A percentile compares a stretch with the other conserved stretches of the same genome.
Conservation (phyloP, 2,888 invertebrate species). For the Atherix ibis region DNA sequence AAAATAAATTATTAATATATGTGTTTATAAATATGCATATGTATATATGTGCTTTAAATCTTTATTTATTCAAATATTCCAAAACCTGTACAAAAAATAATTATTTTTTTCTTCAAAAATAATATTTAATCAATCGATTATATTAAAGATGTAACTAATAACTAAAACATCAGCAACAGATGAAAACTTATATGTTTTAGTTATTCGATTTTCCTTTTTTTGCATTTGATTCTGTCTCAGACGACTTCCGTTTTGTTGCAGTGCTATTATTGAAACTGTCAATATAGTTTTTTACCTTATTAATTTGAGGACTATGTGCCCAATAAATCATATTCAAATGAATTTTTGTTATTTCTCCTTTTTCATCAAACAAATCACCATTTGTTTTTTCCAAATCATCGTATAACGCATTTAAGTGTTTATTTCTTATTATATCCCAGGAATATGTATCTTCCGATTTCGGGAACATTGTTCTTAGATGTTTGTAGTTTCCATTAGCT, state of each 20-base stretch:
- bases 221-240: constrained; percentile 16
- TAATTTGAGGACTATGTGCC: constrained; percentile 59
- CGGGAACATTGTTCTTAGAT: constrained; percentile 45
- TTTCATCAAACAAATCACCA: constrained; percentile 43
- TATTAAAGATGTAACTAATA: too few relatives aligned
- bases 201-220: too few relatives aligned
- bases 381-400: constrained; percentile 42
- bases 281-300: constrained; percentile 45
- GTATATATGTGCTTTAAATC: too few relatives aligned
- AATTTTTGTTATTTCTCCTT: constrained; percentile 50
- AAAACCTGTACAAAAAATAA: too few relatives aligned
- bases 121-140: too few relatives aligned
- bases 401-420: constrained; percentile 40
- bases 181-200: too few relatives aligned
- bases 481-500: constrained; percentile 43
- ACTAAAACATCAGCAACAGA: too few relatives aligned
- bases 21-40: too few relatives aligned
- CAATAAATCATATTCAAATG: constrained; percentile 55
- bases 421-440: constrained; percentile 62
- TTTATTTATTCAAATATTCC: too few relatives aligned
- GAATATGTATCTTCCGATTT: constrained; percentile 40
- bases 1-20: too few relatives aligned
- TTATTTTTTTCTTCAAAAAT: too few relatives aligned
- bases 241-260: constrained; percentile 31
- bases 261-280: constrained; percentile 19